Evolutionary conservation across 2,113 vertebrate genomes (phyloP), one percentile per base, ranked within the genome.

Genomic region (Amblyornis subalaris): DNA sequence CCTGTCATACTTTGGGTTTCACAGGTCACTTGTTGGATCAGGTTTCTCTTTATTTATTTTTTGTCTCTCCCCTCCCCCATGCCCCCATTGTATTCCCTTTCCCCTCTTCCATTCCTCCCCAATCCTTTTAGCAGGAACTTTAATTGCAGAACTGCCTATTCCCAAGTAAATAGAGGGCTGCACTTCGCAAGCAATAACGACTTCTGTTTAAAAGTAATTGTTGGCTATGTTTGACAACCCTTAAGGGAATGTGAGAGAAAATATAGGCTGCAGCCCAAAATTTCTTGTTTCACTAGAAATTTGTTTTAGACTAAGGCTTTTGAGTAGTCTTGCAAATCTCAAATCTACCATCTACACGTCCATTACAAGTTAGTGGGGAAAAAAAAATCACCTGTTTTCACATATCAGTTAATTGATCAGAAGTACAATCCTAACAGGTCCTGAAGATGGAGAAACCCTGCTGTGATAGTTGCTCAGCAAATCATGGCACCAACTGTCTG

Each of bases 231-330:
- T 73, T 85, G 35, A 90, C 28, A 71, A 38, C 8, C 14, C 50
- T 85, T 69, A 69, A 71, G 57, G n/a, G 57, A 88, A 78, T 1
- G 50, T 2, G 1, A 66, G 15, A 74, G 65, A 72, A 93, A 69
- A 82, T 48, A 58, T 0, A 71, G 29, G 14, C 50, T 61, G 51
- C 40, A 92, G 66, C 28, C 48, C 45, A 90, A 54, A 90, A 84
- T 89, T 96, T 76, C 47, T 81, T 90, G 62, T 65, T 94, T 90
- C 79, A 90, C 40, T 47, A 66, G 81, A 93, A 77, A 83, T 62
- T 36, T 36, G 17, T 51, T 72, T 70, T 55, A 90, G 35, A 28
- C 21, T 74, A 74, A 65, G 25, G 29, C 29, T 73, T 94, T 42
- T 35, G 33, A 88, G 24, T 31, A 80, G 13, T 33, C 17, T 58